Evolutionary conservation across 2,888 invertebrate species (phyloP), one percentile per base, ranked within the genome.

Genomic region (Drosophila pegasa): DNA sequence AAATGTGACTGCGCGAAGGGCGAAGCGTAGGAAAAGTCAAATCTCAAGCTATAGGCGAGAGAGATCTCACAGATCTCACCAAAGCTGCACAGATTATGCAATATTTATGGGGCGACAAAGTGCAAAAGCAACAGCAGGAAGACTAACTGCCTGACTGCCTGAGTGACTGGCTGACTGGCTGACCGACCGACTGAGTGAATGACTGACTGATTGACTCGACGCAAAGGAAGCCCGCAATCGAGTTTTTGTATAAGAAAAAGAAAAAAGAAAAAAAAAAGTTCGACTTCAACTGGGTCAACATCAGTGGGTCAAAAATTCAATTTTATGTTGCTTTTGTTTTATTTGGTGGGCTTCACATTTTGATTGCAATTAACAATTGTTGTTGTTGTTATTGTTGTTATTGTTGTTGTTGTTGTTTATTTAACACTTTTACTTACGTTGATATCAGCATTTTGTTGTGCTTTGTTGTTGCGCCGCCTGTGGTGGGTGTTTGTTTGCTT

Each of bases 351-450:
- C 48, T 59, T 33, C 38, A 64, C 38, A 25, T 55, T 69, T 74
- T 78, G 63, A 76, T 76, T 80, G 69, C 71, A 76, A 75, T 80
- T 78, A 72, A 71, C 60, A 64, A 65, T 67, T 62, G 57, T 72
- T 74, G 41, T 54, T 68, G 52, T 54, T 65, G 63, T 66, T 70
- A 35, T 22, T 25, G n/a, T 65, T 64, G 57, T 68, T 71, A 31
- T 67, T 64, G 59, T 68, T 71, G 41, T 56, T 68, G 54, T 57
- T 59, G 59, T 72, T 72, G 40, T 29, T 29, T 40, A 38, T 54
- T 54, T 16, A 60, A 20, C 59, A 61, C 56, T 63, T 80, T 80
- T 89, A 89, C 89, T 89, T 89, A 89, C 90, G 89, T 90, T 86
- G 88, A 81, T 89, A 89, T 87, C 82, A 87, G 84, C 87, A 87